Evolutionary conservation across 2,888 invertebrate genomes (phyloP).

Genomic region (Achlya flavicornis): DNA sequence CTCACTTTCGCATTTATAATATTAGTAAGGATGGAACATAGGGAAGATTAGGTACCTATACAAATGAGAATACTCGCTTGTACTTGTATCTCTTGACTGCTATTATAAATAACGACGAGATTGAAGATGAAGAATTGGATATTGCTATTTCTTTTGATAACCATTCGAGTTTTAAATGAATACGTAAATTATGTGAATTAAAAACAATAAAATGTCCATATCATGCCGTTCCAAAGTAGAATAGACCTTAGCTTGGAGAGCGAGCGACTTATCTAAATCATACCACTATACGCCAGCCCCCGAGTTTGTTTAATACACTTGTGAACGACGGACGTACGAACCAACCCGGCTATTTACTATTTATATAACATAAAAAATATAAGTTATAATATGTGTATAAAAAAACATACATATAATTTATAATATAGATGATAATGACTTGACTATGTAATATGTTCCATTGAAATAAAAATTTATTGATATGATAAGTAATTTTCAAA

Average conservation of each 20-base stretch:
- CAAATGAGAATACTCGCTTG: too few species aligned
- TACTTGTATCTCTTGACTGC: too few species aligned
- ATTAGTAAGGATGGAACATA: too few species aligned
- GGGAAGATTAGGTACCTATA: too few species aligned
- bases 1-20: too few species aligned
- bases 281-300: conserved; percentile 50
- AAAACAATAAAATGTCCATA: neutral
- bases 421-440: neutral
- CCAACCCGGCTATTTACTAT: conserved; percentile 11
- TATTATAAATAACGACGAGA: neutral
- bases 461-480: too few species aligned
- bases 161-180: neutral
- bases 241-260: conserved; percentile 38
- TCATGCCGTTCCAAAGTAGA: conserved; percentile 35
- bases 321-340: conserved; percentile 29
- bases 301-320: conserved; percentile 54
- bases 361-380: conserved; percentile 20
- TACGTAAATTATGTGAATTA: neutral
- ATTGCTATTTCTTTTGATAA: neutral
- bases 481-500: too few species aligned
- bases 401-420: too few species aligned
- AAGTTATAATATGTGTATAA: neutral
- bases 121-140: neutral
- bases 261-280: conserved; percentile 63
- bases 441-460: too few species aligned